Base-by-base conservation (phyloP, 2,888 invertebrate genomes). In the Caenorhabditis afra region DNA sequence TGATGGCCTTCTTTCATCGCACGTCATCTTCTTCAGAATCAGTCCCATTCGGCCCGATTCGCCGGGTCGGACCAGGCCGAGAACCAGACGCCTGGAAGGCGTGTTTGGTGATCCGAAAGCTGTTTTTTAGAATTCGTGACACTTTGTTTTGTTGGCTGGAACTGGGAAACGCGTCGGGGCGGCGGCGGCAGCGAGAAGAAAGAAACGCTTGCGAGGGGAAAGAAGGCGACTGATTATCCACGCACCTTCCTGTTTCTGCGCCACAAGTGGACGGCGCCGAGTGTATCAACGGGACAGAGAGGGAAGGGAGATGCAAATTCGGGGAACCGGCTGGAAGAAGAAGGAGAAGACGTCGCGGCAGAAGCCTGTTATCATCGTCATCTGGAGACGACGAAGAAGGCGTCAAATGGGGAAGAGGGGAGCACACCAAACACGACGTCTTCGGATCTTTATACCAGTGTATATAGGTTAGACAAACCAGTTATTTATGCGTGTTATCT, bases 401-500 rank as follows among this genome's bases (percentile, higher is more conserved):
- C 62, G 57, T 12, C 16, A 37, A 57, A 35, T 4, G 23, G 49
- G 20, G 23, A 7, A 23, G 8, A n/a, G 22, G n/a, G 10, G 0
- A 29, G 22, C 8, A 23, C 20, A 44, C 29, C 52, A 18, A 29
- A 65, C 44, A 64, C 57, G 20, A 14, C 29, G 57, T 62, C 53
- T 45, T 52, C 35, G 14, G 1, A 37, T 52, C 5, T 70, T 70
- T 70, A 70, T 70, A 70, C 70, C 45, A 70, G 70, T 47, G 35
- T 61, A 70, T 70, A 70, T 70, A 70, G 70, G 70, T 70, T 70
- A 70, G 61, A 62, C 62, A 62, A 62, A 70, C 70, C 70, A 70
- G 70, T 70, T 70, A 70, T 59, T 23, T 65, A 44, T 44, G 65
- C 65, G 68, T 70, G 70, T 62, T 70, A 70, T 70, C 70, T 61